Percentiles rank a stretch among this genome's conserved stretches.
Evolutionary conservation across 2,888 invertebrate species (phyloP).

Genomic region (Eilema sororculum): DNA sequence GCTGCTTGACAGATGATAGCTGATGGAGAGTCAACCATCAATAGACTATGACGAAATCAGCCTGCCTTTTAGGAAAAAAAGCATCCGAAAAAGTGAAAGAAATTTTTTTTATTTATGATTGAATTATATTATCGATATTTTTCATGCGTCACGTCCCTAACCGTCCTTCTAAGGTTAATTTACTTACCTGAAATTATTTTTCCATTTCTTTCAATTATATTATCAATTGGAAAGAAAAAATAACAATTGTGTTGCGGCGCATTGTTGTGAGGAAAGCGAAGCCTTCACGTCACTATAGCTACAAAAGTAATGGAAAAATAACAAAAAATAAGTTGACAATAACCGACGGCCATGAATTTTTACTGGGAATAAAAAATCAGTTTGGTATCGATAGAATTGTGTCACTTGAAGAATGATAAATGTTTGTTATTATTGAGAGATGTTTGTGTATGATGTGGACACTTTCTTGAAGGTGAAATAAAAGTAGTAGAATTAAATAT

Average conservation of each 20-base stretch:
- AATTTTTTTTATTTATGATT: neutral
- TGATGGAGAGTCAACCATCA: too few relatives aligned
- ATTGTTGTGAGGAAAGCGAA: conserved; percentile 20
- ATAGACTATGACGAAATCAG: too few relatives aligned
- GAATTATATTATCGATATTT: conserved; percentile 4
- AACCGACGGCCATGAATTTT: conserved; percentile 16
- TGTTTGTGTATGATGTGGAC: neutral
- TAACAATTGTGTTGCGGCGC: conserved; percentile 20
- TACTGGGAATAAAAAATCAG: conserved; percentile 10
- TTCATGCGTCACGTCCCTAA: neutral
- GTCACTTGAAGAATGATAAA: neutral
- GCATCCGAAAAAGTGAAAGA: neutral
- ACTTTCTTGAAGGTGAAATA: neutral
- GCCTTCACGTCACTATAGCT: conserved; percentile 18
- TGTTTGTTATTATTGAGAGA: neutral
- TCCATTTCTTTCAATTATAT: conserved; percentile 30
- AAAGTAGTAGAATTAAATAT: too few relatives aligned
- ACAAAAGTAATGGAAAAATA: conserved; percentile 19
- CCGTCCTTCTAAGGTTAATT: conserved; percentile 26
- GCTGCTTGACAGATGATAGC: too few relatives aligned
- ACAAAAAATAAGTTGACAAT: conserved; percentile 15
- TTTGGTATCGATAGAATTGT: neutral
- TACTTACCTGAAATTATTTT: conserved; percentile 45
- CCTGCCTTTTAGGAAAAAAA: neutral
- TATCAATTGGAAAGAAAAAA: conserved; percentile 36